Evolutionary conservation across 2,797 vertebrate genomes (phyloP).

Genomic region (Carduelis carduelis): DNA sequence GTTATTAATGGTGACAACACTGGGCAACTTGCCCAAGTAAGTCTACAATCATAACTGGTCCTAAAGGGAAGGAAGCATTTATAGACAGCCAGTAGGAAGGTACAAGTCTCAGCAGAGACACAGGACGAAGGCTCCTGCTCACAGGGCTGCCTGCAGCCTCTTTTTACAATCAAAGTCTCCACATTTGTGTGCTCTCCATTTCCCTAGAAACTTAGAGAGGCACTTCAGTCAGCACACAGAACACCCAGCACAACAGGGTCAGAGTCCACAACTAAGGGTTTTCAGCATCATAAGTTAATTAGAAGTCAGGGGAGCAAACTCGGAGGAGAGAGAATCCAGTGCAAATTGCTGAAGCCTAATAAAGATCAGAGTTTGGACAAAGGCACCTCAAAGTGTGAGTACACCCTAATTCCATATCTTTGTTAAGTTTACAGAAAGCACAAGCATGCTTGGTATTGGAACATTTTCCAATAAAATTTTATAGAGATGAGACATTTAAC

Average conservation of each 20-base stretch:
- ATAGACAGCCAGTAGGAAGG: neutral
- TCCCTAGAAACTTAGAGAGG: neutral
- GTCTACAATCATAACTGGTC: neutral
- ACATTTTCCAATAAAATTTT: neutral
- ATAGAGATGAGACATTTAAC: neutral
- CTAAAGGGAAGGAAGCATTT: neutral
- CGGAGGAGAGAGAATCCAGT: neutral
- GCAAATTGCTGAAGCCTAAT: neutral
- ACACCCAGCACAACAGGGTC: fast-evolving
- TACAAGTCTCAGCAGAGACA: neutral
- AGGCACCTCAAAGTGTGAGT: neutral
- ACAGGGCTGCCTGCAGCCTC: neutral
- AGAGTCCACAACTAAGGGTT: neutral
- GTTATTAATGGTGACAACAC: neutral
- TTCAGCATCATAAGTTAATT: neutral
- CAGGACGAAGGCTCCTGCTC: neutral
- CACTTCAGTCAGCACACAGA: neutral
- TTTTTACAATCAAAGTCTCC: neutral
- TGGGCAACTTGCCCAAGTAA: neutral
- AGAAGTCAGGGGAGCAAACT: neutral
- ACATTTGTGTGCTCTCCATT: neutral
- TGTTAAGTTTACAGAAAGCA: neutral
- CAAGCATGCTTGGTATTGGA: fast-evolving
- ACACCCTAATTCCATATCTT: neutral
- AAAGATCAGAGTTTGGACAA: neutral